A percentile compares a stretch with the other conserved stretches of the same genome.
phyloP scores from a whole-genome alignment of 2,888 invertebrate genomes.

The Leptogaster cylindrica region DNA sequence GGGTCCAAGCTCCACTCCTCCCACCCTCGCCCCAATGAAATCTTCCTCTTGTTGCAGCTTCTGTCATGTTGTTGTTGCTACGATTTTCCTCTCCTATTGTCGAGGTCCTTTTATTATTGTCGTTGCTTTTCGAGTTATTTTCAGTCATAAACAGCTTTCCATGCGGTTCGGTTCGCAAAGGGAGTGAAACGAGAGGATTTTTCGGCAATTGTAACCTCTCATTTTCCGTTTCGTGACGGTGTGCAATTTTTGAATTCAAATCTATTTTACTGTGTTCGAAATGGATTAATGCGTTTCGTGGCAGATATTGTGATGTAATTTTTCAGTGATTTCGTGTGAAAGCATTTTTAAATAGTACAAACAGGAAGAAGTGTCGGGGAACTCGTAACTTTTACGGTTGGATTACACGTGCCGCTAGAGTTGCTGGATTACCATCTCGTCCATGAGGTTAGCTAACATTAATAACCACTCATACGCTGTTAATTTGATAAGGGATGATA shows the following conservation, averaged over 20 bases:
- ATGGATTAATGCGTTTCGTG: conserved; percentile 10
- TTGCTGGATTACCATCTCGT: neutral
- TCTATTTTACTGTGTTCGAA: conserved; percentile 5
- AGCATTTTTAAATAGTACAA: neutral
- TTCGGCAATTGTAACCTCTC: neutral
- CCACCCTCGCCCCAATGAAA: conserved; percentile 7
- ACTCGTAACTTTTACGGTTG: neutral
- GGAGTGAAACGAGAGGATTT: neutral
- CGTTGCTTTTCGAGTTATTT: conserved; percentile 49
- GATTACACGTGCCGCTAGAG: conserved; percentile 10
- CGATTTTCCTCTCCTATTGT: conserved; percentile 35
- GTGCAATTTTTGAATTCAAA: conserved; percentile 23
- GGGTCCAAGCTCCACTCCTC: conserved; percentile 18
- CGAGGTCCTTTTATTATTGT: conserved; percentile 47
- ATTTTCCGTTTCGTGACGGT: conserved; percentile 5
- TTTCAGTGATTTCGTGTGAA: neutral
- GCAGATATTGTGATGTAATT: neutral
- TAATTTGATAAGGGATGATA: neutral
- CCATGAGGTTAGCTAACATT: conserved; percentile 12
- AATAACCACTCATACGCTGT: neutral
- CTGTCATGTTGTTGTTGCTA: conserved; percentile 16
- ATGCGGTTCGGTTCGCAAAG: conserved; percentile 51
- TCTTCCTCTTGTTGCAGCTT: conserved; percentile 35
- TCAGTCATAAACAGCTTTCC: conserved; percentile 57
- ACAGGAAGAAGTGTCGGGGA: neutral